phyloP scores from a whole-genome alignment of 1,140 invertebrate genomes.

The Euura saliciscinereae region DNA sequence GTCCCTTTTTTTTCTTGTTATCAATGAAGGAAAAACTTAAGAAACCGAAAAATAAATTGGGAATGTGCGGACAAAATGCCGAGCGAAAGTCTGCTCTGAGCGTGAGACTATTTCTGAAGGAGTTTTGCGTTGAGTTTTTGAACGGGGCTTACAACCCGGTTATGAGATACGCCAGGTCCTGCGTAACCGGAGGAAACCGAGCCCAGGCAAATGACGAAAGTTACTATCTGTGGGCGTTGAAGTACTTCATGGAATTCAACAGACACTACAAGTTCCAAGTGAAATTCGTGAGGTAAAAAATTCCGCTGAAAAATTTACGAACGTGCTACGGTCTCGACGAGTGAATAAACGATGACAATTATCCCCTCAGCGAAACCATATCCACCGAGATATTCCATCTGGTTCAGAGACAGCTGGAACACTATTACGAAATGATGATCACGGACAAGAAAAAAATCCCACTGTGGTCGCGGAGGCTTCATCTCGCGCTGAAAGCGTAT shows the following conservation, averaged over 20 bases:
- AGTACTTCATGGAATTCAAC: constrained; percentile 98
- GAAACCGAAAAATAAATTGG: constrained; percentile 70
- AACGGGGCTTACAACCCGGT: constrained; percentile 91
- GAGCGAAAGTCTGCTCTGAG: constrained; percentile 79
- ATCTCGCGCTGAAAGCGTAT: constrained; percentile 78
- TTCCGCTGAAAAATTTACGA: constrained; percentile 20
- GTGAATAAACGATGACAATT: no score
- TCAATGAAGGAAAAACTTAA: constrained; percentile 63
- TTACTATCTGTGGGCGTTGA: constrained; percentile 92
- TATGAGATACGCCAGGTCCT: constrained; percentile 78
- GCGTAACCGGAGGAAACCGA: constrained; percentile 39
- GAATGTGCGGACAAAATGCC: constrained; percentile 61
- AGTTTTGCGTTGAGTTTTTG: constrained; percentile 93
- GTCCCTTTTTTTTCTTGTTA: constrained; percentile 6
- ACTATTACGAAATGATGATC: constrained; percentile 85
- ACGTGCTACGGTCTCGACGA: constrained; percentile 12
- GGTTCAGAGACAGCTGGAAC: constrained; percentile 89
- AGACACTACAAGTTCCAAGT: constrained; percentile 83
- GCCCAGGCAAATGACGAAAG: constrained; percentile 79
- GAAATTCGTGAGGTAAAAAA: constrained; percentile 82
- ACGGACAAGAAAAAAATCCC: constrained; percentile 86
- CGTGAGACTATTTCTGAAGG: constrained; percentile 86
- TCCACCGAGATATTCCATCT: constrained; percentile 90
- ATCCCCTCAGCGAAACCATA: constrained; percentile 79
- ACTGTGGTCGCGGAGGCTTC: constrained; percentile 83